Conservation (phyloP, 2,888 invertebrate genomes). For the Meandrusa payeni region DNA sequence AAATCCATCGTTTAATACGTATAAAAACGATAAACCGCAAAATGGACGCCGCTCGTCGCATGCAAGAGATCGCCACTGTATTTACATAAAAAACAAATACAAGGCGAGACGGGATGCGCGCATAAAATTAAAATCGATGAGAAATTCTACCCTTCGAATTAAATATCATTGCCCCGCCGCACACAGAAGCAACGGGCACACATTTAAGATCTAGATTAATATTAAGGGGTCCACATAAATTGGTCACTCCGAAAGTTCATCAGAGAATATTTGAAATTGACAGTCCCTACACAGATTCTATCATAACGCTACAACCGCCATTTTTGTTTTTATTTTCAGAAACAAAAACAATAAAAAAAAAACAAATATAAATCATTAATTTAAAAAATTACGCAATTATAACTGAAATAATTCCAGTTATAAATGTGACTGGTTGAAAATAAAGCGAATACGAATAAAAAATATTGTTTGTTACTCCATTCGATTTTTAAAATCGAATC, state of each 20-base stretch:
- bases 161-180: conserved; percentile 75
- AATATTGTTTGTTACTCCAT: too few species aligned
- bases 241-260: conserved; percentile 4
- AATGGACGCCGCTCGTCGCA: conserved; percentile 65
- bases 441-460: background rate
- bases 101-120: conserved; percentile 74
- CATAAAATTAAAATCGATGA: conserved; percentile 81
- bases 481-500: conserved; percentile 12
- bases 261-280: background rate
- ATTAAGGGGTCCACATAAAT: conserved; percentile 48
- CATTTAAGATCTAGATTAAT: conserved; percentile 63
- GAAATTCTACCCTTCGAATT: conserved; percentile 78
- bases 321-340: background rate
- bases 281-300: background rate
- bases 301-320: background rate
- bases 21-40: conserved; percentile 60
- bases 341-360: too few species aligned
- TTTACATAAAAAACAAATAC: conserved; percentile 80
- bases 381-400: too few species aligned
- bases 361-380: too few species aligned
- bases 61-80: conserved; percentile 66
- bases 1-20: conserved; percentile 41
- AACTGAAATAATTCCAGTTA: too few species aligned
- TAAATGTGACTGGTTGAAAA: background rate
- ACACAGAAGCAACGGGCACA: conserved; percentile 40